A percentile compares a stretch with the other conserved stretches of the same genome.
Evolutionary conservation across 2,797 vertebrate species (phyloP).

Genomic region (Prionace glauca): DNA sequence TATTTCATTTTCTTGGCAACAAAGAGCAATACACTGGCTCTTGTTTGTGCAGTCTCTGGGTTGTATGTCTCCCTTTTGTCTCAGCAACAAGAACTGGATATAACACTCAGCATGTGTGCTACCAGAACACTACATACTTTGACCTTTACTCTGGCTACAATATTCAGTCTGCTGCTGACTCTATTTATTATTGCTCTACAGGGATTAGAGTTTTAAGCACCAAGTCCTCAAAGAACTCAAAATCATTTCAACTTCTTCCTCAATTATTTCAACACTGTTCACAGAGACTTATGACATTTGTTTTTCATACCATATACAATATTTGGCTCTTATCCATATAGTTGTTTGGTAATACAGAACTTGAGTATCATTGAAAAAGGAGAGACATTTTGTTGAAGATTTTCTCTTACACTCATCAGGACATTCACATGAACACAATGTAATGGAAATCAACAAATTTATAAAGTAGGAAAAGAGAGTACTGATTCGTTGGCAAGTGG

Average conservation of each 20-base stretch:
- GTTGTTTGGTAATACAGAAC: too few relatives aligned
- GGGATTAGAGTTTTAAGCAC: neutral
- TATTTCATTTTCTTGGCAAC: neutral
- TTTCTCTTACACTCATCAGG: too few relatives aligned
- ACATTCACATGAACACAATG: too few relatives aligned
- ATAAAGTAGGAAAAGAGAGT: too few relatives aligned
- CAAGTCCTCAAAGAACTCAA: neutral
- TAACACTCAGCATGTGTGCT: neutral
- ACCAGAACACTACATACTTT: neutral
- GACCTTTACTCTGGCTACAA: neutral
- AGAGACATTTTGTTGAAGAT: too few relatives aligned
- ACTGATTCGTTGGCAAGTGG: too few relatives aligned
- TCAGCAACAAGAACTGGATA: neutral
- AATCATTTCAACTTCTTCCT: neutral
- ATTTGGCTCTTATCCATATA: neutral
- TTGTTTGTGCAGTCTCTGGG: neutral
- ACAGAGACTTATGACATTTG: neutral
- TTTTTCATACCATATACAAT: neutral
- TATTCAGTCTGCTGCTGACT: neutral
- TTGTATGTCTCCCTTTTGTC: neutral
- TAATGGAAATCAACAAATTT: too few relatives aligned
- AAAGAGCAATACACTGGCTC: neutral
- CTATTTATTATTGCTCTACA: neutral
- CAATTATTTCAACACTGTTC: neutral
- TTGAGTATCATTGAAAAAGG: too few relatives aligned